These are phyloP conservation scores for Cryptotermes secundus DNA, from an alignment of 1,140 invertebrate genomes.

Conservation along the genomic window DNA sequence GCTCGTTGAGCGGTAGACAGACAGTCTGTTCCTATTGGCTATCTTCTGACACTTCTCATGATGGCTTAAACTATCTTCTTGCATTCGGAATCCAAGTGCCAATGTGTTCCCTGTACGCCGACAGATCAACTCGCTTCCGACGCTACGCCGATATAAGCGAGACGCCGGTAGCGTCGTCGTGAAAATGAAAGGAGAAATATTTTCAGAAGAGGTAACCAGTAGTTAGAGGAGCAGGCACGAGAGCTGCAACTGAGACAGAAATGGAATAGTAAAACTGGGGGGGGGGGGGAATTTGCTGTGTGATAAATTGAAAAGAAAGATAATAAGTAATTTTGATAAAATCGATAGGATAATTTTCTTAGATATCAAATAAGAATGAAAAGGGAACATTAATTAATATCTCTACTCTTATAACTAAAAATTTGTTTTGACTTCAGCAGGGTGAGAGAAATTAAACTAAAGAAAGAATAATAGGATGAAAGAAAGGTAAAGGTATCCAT, in stretches of 20 bases:
- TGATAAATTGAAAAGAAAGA: neutral
- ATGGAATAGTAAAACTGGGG: neutral
- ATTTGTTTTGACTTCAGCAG: too few species aligned
- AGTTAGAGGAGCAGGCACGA: neutral
- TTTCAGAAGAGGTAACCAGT: neutral
- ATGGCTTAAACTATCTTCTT: neutral
- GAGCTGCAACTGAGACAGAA: neutral
- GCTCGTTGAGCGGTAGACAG: neutral
- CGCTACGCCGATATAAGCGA: neutral
- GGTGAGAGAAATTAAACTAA: too few species aligned
- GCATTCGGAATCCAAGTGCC: neutral
- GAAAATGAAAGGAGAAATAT: neutral
- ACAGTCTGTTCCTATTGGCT: constrained; percentile 11
- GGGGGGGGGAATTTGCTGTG: neutral
- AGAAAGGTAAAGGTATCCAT: too few species aligned
- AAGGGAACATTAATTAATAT: neutral
- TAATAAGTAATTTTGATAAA: neutral
- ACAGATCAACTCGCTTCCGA: neutral
- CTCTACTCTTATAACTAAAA: too few species aligned
- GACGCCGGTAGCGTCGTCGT: neutral
- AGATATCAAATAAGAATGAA: neutral
- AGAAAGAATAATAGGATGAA: too few species aligned
- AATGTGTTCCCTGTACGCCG: neutral
- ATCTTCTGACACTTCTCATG: neutral
- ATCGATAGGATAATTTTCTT: neutral